Evolutionary conservation across 2,888 invertebrate genomes (phyloP), one percentile per base, ranked within the genome.

Genomic region (Thymelicus sylvestris): DNA sequence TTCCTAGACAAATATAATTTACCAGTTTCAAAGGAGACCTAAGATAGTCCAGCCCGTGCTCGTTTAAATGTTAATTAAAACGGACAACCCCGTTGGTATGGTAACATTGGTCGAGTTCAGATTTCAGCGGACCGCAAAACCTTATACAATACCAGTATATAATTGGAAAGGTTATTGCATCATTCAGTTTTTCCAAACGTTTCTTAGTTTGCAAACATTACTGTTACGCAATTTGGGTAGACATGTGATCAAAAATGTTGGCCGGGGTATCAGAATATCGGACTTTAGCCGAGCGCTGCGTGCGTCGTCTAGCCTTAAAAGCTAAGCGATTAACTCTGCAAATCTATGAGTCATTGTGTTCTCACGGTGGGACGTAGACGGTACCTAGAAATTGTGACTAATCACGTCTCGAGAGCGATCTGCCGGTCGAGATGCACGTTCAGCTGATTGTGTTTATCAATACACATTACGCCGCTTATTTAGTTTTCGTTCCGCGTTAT

Each of bases 371-470:
- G 76, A 78, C 79, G 73, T 72, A 81, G 79, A 77, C 79, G 80
- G 72, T 85, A 86, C 83, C 82, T 83, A 85, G 86, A 85, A 87
- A 74, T 83, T 83, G 80, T 89, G 88, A 87, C 83, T 88, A 87
- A 88, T 86, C 85, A 79, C 69, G 75, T 80, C 78, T 77, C 77
- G 78, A 79, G 77, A 78, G 76, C 77, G 77, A 75, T 52, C 44
- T 65, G 44, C 44, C 50, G 38, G 12, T 38, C 31, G 41, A 57
- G 74, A 76, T 70, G 64, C 69, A 64, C 71, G 72, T 72, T 74
- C 72, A 72, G 65, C 65, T 72, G 74, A 76, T 79, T 74, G 75
- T 73, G 73, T 70, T 70, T 70, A 70, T 70, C 70, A 70, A 65
- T 70, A 65, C 44, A 60, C 60, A 70, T 59, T 31, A 64, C 55